Conservation (phyloP, 2,113 vertebrate genomes). For the Cnemophilus loriae region DNA sequence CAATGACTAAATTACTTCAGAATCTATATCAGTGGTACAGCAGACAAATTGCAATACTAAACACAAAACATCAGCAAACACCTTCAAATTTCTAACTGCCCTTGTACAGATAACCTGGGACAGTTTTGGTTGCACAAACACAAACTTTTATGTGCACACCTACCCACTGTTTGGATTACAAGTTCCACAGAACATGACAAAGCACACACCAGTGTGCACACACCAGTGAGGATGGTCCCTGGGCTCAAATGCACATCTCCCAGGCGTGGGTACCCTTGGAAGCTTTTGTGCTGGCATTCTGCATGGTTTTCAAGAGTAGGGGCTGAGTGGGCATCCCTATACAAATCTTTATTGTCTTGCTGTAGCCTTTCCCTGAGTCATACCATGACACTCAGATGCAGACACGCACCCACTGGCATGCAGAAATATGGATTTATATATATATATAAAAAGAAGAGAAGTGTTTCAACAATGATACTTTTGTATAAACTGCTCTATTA, state of each 20-base stretch:
- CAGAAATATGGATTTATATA: not conserved
- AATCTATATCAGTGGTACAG: not conserved
- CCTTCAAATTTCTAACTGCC: not conserved
- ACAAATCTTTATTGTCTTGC: not conserved
- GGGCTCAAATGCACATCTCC: fast-evolving
- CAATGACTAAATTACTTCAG: not conserved
- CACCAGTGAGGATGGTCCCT: not conserved
- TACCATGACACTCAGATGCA: not conserved
- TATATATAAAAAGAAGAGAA: not conserved
- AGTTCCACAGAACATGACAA: not conserved
- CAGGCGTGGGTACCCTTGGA: not conserved
- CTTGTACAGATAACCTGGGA: not conserved
- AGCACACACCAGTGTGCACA: too few species aligned
- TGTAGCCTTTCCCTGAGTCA: not conserved
- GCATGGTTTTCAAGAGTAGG: not conserved
- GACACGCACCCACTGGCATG: not conserved
- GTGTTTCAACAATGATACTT: not conserved
- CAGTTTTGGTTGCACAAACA: not conserved
- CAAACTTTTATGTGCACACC: not conserved
- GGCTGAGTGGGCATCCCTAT: not conserved
- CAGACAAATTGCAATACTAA: not conserved
- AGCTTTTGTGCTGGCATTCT: not conserved
- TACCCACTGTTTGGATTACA: not conserved
- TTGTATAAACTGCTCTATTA: not conserved
- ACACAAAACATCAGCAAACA: not conserved